Evolutionary conservation across 2,797 vertebrate genomes (phyloP).

Genomic region (Phrynocephalus forsythii): DNA sequence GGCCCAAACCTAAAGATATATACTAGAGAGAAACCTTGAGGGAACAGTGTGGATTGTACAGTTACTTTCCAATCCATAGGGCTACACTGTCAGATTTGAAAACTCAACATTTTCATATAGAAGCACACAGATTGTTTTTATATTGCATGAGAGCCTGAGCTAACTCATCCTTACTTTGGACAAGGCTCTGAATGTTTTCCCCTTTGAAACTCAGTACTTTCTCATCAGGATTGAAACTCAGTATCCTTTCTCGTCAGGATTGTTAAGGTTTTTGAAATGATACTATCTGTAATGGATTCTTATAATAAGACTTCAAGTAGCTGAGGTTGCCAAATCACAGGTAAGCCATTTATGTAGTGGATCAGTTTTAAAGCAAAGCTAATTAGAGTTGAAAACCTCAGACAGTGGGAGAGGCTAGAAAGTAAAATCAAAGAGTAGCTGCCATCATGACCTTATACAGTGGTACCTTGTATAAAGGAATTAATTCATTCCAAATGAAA

Average conservation of each 20-base stretch:
- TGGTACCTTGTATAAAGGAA: too few species aligned
- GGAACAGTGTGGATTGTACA: neutral
- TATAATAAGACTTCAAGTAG: neutral
- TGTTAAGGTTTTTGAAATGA: neutral
- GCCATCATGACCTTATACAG: neutral
- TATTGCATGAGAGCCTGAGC: neutral
- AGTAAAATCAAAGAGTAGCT: neutral
- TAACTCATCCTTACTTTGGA: neutral
- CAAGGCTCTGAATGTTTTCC: neutral
- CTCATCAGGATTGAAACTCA: neutral
- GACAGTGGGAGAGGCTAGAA: too few species aligned
- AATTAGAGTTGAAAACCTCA: too few species aligned
- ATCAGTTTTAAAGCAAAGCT: neutral
- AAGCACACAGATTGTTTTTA: neutral
- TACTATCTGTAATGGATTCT: neutral
- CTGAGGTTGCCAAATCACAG: neutral
- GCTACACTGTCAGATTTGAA: neutral
- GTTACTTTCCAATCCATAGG: conserved; percentile 15
- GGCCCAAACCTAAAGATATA: neutral
- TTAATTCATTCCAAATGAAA: too few species aligned
- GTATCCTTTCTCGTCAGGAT: neutral
- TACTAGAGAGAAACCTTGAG: neutral
- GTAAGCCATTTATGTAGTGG: too few species aligned
- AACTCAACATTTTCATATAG: neutral
- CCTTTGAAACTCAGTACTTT: neutral